Conservation (phyloP, 2,113 vertebrate genomes). For the Meriones unguiculatus region DNA sequence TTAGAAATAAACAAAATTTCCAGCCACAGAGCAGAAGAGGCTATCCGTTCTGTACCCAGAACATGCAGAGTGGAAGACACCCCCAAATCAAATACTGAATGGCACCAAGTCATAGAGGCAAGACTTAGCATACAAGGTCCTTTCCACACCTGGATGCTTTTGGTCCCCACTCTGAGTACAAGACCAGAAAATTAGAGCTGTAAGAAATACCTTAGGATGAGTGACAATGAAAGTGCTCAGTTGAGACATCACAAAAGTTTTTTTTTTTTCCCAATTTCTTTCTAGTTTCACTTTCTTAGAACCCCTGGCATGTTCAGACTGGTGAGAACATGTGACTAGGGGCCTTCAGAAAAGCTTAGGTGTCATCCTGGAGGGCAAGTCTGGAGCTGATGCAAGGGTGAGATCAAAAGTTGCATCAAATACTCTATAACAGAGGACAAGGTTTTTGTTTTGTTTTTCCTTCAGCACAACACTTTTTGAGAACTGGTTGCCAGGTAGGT, state of each 20-base stretch:
- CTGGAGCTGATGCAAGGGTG: neutral
- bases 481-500: neutral
- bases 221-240: neutral
- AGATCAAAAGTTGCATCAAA: neutral
- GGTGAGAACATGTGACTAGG: neutral
- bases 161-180: neutral
- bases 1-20: neutral
- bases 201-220: neutral
- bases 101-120: neutral
- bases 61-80: neutral
- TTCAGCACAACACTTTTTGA: neutral
- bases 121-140: neutral
- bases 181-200: neutral
- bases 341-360: neutral
- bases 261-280: neutral
- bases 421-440: neutral
- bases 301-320: neutral
- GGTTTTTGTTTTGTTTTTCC: neutral
- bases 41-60: neutral
- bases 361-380: neutral
- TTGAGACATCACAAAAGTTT: neutral
- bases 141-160: neutral
- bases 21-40: neutral
- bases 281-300: conserved; percentile 28
- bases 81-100: neutral